Conservation (phyloP, 2,888 invertebrate genomes). For the Adelphocoris suturalis region DNA sequence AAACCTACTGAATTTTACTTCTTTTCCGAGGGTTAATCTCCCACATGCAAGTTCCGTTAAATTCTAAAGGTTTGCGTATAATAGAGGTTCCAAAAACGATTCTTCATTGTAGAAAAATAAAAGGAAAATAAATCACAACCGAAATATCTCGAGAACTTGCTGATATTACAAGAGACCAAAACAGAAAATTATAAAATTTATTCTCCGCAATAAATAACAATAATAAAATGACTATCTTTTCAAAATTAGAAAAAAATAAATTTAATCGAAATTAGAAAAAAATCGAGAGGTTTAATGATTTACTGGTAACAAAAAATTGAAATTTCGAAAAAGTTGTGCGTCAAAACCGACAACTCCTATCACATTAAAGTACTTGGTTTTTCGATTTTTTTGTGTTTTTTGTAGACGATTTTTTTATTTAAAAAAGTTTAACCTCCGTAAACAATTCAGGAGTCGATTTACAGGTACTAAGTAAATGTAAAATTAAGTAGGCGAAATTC, state of each 20-base stretch:
- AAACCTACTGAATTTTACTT: slow-evolving; percentile 20
- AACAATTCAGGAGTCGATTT: slow-evolving; percentile 28
- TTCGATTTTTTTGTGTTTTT: slow-evolving; percentile 29
- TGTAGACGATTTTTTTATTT: slow-evolving; percentile 15
- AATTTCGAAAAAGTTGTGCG: slow-evolving; percentile 64
- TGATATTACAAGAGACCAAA: slow-evolving; percentile 38
- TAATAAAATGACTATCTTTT: slow-evolving; percentile 60
- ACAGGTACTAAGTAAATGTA: slow-evolving; percentile 58
- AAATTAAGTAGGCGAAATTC: slow-evolving; percentile 59
- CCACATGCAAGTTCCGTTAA: slow-evolving; percentile 8
- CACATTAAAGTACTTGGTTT: slow-evolving; percentile 50
- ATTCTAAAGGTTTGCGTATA: slow-evolving; percentile 6
- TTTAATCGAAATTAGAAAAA: slow-evolving; percentile 6
- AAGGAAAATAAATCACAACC: slow-evolving; percentile 42
- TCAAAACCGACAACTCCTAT: slow-evolving; percentile 53
- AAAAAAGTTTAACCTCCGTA: slow-evolving; percentile 43
- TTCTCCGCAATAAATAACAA: slow-evolving; percentile 58
- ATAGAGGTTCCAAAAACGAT: slow-evolving; percentile 21
- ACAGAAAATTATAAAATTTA: slow-evolving; percentile 36
- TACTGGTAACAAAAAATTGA: slow-evolving; percentile 39
- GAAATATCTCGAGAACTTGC: slow-evolving; percentile 28
- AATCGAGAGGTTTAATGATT: background rate
- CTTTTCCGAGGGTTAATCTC: slow-evolving; percentile 26
- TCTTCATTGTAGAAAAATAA: slow-evolving; percentile 4
- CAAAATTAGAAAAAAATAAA: slow-evolving; percentile 38